Base-by-base conservation (phyloP, 2,888 invertebrate genomes). In the Rhingia rostrata region DNA sequence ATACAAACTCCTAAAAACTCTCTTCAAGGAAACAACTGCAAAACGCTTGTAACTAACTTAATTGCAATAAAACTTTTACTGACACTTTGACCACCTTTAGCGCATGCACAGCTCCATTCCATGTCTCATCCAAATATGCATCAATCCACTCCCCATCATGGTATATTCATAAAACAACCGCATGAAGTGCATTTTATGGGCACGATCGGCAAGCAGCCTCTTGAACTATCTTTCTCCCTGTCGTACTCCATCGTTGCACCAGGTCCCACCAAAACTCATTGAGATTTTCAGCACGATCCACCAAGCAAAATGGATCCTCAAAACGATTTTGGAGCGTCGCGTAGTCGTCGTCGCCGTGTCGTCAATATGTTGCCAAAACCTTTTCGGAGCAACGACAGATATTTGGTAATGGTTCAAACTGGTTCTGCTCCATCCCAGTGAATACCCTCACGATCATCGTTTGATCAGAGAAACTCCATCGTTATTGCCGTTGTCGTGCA, bases 391-490 rank as follows among this genome's bases (percentile, higher is more conserved):
- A 70, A 61, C 33, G 22, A 39, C 53, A 58, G 69, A 66, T 66
- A 66, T 79, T 79, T 64, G 79, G 53, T 60, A 70, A 61, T 79
- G 73, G 66, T 10, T 66, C 39, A 73, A 79, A 73, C 64, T 79
- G 60, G 79, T 73, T 79, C 53, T 60, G n/a, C 60, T 66, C 51
- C 56, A 78, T 63, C 9, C 41, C 4, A 22, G 22, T 22, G 41
- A 64, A 54, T 73, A 45, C 7, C 58, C 58, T 58, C 72, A 61
- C 60, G 64, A 66, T 72, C 30, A 37, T 35, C 6, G 33, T 12
- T n/a, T 53, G 61, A 49, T 64, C 72, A 14, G 79, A 53, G 79
- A 79, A 79, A 78, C 58, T 78, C 43, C 37, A 45, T 78, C 56
- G 56, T 58, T 58, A 22, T 7, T 12, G 7, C 41, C 51, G 66